Evolutionary conservation across 2,797 vertebrate species (phyloP).

Genomic region (Channa striata): DNA sequence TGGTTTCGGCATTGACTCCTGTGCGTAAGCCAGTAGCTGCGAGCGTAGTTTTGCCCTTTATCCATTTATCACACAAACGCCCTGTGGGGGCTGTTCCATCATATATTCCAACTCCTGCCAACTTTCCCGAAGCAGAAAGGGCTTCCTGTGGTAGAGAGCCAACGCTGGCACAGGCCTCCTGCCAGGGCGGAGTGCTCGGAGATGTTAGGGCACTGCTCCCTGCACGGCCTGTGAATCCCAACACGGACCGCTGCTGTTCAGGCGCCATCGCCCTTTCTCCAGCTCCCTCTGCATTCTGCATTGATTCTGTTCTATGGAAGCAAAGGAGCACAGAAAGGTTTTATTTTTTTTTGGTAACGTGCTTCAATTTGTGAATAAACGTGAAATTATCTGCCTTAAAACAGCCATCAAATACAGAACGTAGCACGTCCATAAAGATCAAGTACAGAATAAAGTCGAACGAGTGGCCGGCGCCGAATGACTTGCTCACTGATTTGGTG

Average conservation of each 20-base stretch:
- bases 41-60: slow-evolving; percentile 70
- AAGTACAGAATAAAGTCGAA: background rate
- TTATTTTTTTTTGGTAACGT: no score
- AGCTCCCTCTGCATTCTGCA: slow-evolving; percentile 29
- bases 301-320: slow-evolving; percentile 23
- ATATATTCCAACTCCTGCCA: slow-evolving; percentile 68
- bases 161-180: slow-evolving; percentile 60
- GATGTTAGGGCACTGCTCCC: slow-evolving; percentile 50
- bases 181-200: slow-evolving; percentile 61
- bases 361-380: background rate
- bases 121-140: slow-evolving; percentile 63
- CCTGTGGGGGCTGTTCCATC: slow-evolving; percentile 67
- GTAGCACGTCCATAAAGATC: background rate
- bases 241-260: slow-evolving; percentile 56
- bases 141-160: slow-evolving; percentile 67
- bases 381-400: slow-evolving; percentile 1
- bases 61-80: slow-evolving; percentile 71
- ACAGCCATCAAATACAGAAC: background rate
- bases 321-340: background rate
- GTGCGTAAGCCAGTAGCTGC: slow-evolving; percentile 61
- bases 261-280: slow-evolving; percentile 45
- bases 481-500: background rate
- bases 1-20: slow-evolving; percentile 51
- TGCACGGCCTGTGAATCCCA: slow-evolving; percentile 56
- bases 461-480: background rate